Percentiles rank a stretch among this genome's conserved stretches.
phyloP scores from a whole-genome alignment of 2,113 vertebrate species.

The Dolichallabes microphthalmus region DNA sequence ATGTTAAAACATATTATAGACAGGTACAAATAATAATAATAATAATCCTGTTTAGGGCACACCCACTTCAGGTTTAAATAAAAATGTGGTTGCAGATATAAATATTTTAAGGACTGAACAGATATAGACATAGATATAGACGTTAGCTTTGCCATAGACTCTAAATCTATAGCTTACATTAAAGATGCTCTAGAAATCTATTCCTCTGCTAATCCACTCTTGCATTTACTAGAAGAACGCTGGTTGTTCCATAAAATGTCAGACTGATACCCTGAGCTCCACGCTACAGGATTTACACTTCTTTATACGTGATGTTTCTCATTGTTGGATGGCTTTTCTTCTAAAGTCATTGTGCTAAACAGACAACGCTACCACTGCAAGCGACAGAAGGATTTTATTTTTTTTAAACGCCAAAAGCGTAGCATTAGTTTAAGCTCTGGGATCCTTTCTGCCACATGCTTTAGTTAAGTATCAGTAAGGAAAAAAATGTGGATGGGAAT shows the following conservation, averaged over 20 bases:
- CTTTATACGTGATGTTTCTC: constrained; percentile 46
- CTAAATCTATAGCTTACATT: constrained; percentile 42
- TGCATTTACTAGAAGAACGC: constrained; percentile 16
- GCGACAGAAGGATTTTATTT: constrained; percentile 62
- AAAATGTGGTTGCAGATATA: neutral
- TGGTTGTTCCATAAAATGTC: constrained; percentile 39
- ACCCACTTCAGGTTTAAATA: neutral
- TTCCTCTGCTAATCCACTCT: constrained; percentile 43
- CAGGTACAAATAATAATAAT: neutral
- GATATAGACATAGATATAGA: neutral
- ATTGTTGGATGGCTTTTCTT: constrained; percentile 43
- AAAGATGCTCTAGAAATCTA: constrained; percentile 48
- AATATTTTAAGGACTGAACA: neutral
- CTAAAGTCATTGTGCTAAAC: constrained; percentile 45
- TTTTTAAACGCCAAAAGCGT: constrained; percentile 60
- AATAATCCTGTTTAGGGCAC: neutral
- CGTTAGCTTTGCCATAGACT: neutral
- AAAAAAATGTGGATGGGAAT: constrained; percentile 67
- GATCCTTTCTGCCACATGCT: constrained; percentile 66
- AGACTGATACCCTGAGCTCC: constrained; percentile 50
- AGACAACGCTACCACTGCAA: constrained; percentile 44
- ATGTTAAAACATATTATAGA: neutral
- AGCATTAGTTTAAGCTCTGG: constrained; percentile 71
- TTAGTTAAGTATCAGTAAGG: constrained; percentile 73
- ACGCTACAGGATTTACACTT: constrained; percentile 53